Base-by-base conservation (phyloP, 2,888 invertebrate species). In the Arrhopalites spinosus region DNA sequence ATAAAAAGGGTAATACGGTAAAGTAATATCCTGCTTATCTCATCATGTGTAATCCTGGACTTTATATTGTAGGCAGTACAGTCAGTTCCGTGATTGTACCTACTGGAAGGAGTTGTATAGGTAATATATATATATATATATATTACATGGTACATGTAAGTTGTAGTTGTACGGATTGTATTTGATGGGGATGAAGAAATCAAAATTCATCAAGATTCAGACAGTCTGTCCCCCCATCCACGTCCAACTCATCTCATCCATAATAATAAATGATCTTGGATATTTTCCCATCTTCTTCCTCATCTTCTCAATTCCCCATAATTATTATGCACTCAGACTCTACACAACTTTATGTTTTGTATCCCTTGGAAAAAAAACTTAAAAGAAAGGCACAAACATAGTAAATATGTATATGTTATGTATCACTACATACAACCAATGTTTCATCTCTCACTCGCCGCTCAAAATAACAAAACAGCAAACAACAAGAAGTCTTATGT, bases 181-280 rank as follows among this genome's bases (percentile, higher is more conserved):
- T 36, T 75, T 78, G 79, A 79, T 77, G n/a, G 75, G 64, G 75
- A 79, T 75, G 77, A 78, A 36, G 36, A 11, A 36, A 77, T 78
- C 77, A 80, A 77, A 78, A 79, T 78, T 79, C 79, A 78, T 79
- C 79, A 79, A 76, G 66, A 75, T 67, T 67, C 77, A 77, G 78
- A 78, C 78, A 80, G 77, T 74, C 80, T 78, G 77, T 76, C 76
- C 77, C n/a, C 76, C 77, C 78, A 78, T 79, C 78, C 71, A 78
- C 74, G 78, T 79, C 78, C 71, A 78, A 76, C 76, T n/a, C n/a
- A 72, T 50, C 77, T 73, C 77, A 76, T 79, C 79, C 79, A 79
- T 78, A 77, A 78, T 76, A 79, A 79, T 76, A 77, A 76, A 77
- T 70, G 76, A 74, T 74, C 53, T 71, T 66, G 73, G 67, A 47